A percentile compares a stretch with the other conserved stretches of the same genome.
Evolutionary conservation across 2,113 vertebrate species (phyloP).

Genomic region (Himantopus leucocephalus): DNA sequence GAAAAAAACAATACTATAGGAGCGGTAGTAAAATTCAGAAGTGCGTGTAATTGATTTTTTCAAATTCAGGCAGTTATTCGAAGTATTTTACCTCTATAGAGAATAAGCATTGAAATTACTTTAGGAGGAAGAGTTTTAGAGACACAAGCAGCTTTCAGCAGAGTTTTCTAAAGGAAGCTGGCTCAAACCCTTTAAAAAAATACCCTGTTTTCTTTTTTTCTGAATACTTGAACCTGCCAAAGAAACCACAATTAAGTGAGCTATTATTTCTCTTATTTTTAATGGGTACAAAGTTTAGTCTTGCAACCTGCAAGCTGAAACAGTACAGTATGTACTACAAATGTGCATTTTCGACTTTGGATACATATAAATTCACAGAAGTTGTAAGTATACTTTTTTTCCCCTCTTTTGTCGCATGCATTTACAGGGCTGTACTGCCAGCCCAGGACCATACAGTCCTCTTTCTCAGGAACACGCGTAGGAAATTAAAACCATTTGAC

Average conservation of each 20-base stretch:
- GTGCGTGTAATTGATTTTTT: neutral
- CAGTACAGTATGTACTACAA: neutral
- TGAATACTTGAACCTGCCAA: neutral
- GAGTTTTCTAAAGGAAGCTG: neutral
- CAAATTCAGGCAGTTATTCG: neutral
- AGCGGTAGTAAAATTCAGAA: neutral
- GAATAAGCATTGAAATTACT: neutral
- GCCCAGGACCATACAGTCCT: neutral
- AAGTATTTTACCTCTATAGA: neutral
- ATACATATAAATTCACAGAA: neutral
- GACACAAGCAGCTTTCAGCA: neutral
- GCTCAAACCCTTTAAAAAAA: neutral
- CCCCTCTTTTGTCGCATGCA: fast-evolving
- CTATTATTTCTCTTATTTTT: neutral
- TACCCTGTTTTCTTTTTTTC: neutral
- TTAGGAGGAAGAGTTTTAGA: neutral
- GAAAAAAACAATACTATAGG: neutral
- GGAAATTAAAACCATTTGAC: neutral
- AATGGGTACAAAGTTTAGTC: neutral
- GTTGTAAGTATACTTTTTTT: neutral
- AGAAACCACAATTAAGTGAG: neutral
- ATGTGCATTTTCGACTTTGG: neutral
- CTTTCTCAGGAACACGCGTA: neutral
- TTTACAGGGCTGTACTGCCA: neutral
- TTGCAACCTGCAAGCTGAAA: neutral